Conservation (phyloP, 2,888 invertebrate genomes). For the Torymus auratus region DNA sequence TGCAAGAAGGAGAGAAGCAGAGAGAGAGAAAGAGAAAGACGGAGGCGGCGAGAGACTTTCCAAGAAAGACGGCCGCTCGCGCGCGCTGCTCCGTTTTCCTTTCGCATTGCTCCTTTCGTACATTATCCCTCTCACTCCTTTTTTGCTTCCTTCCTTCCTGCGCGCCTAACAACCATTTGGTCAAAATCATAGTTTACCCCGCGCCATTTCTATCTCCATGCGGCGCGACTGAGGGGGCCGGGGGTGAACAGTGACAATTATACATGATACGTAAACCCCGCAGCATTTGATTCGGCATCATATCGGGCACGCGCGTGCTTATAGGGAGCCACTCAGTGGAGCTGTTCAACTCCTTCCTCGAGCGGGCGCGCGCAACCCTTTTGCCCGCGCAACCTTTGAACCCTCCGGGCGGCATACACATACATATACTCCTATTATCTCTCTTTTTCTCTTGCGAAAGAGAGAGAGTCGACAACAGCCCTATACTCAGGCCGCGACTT, state of each 20-base stretch:
- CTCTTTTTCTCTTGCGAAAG: not conserved
- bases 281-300: constrained; percentile 67
- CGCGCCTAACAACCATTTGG: too few relatives aligned
- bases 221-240: too few relatives aligned
- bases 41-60: constrained; percentile 46
- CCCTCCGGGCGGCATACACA: constrained; percentile 63
- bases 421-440: not conserved
- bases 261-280: too few relatives aligned
- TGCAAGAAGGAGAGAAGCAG: not conserved
- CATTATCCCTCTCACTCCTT: not conserved
- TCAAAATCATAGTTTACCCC: too few relatives aligned
- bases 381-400: constrained; percentile 72
- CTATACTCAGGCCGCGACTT: not conserved
- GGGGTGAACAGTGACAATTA: too few relatives aligned
- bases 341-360: constrained; percentile 67
- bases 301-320: constrained; percentile 67
- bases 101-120: not conserved
- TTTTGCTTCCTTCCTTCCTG: constrained; percentile 31
- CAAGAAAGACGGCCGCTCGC: constrained; percentile 43
- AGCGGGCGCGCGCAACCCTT: constrained; percentile 66
- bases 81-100: not conserved
- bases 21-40: constrained; percentile 26
- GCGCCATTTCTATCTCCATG: too few relatives aligned
- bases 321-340: constrained; percentile 74
- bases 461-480: not conserved